Percentiles rank a stretch among this genome's conserved stretches.
Evolutionary conservation across 35 echinoderm and acorn worm species (phyloP).

Genomic region (Acanthaster planci): DNA sequence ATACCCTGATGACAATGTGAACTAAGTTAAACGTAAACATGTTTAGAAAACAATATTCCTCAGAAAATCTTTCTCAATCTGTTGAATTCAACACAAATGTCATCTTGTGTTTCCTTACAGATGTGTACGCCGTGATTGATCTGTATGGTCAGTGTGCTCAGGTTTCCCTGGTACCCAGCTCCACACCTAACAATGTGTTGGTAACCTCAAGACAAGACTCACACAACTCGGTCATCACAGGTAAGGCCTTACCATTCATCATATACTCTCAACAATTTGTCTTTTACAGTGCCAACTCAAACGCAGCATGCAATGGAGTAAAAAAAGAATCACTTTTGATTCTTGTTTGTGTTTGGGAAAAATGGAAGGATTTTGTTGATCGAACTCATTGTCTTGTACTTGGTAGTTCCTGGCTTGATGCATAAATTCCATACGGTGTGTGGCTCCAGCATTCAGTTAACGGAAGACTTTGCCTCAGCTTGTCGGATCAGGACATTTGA

Average conservation of each 20-base stretch:
- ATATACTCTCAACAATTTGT: no score
- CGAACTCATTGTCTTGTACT: no score
- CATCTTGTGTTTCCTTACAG: conserved; percentile 61
- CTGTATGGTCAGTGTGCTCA: conserved; percentile 96
- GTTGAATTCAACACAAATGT: no score
- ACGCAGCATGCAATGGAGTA: no score
- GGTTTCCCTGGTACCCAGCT: conserved; percentile 43
- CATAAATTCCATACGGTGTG: conserved; percentile 81
- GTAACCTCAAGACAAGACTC: conserved; percentile 11
- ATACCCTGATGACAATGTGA: no score
- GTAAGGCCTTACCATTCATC: background rate
- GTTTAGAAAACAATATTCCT: no score
- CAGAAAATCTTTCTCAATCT: no score
- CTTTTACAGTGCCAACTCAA: no score
- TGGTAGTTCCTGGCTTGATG: conserved; percentile 65
- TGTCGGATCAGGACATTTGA: conserved; percentile 66
- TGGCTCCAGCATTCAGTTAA: conserved; percentile 71
- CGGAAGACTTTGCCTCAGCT: conserved; percentile 62
- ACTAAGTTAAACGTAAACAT: no score
- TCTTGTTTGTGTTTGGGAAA: no score
- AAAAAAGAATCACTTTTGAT: no score
- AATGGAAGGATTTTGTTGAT: no score
- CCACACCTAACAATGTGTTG: background rate
- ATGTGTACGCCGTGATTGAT: conserved; percentile 91
- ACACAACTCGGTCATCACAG: conserved; percentile 25